A percentile compares a stretch with the other conserved stretches of the same genome.
phyloP scores from a whole-genome alignment of 2,888 invertebrate genomes.

The Sesamia inferens region DNA sequence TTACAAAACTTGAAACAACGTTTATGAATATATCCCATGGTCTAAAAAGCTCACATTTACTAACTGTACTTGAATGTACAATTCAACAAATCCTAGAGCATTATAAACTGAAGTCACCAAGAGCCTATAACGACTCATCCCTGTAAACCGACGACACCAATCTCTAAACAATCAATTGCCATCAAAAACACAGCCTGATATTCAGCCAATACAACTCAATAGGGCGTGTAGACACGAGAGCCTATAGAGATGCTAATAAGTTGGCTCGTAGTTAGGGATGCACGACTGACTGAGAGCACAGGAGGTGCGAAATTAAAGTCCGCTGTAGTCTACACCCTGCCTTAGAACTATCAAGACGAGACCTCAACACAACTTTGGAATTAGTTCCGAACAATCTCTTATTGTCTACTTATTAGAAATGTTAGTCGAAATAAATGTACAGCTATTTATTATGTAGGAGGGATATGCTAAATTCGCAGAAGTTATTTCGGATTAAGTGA shows the following conservation, averaged over 20 bases:
- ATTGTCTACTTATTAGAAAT: constrained; percentile 71
- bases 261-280: constrained; percentile 70
- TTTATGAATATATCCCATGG: no score
- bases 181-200: constrained; percentile 43
- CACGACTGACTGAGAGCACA: constrained; percentile 67
- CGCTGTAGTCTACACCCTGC: constrained; percentile 65
- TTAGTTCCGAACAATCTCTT: constrained; percentile 76
- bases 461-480: constrained; percentile 36
- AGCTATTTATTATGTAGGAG: constrained; percentile 41
- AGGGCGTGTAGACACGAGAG: constrained; percentile 57
- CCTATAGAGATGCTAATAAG: constrained; percentile 73
- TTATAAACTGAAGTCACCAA: constrained; percentile 14
- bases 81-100: neutral
- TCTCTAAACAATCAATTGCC: constrained; percentile 38
- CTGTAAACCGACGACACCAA: constrained; percentile 14
- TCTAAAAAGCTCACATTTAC: no score
- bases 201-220: constrained; percentile 57
- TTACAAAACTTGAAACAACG: no score
- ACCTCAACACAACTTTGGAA: constrained; percentile 74
- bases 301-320: constrained; percentile 77
- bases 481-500: constrained; percentile 41
- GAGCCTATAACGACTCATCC: neutral
- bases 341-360: constrained; percentile 70
- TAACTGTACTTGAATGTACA: neutral
- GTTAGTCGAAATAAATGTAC: constrained; percentile 63